phyloP scores from a whole-genome alignment of 1,140 invertebrate species.

The Brachionus asplanchnoidis region DNA sequence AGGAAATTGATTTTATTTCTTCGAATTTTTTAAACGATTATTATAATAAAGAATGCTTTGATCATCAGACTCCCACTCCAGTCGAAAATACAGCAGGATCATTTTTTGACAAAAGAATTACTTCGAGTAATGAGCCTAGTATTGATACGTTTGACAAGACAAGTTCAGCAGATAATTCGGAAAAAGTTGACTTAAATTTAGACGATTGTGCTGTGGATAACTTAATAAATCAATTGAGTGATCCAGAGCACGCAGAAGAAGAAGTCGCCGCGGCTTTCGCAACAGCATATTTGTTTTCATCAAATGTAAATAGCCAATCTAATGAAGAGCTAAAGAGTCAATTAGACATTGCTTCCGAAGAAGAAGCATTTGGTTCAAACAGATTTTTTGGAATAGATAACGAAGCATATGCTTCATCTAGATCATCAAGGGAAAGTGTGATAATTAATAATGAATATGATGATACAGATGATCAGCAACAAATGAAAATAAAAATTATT shows the following conservation, averaged over 20 bases:
- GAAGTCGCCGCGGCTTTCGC: slow-evolving; percentile 23
- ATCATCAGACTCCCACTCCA: slow-evolving; percentile 13
- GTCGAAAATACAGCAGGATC: not conserved
- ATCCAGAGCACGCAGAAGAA: not conserved
- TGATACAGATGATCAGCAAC: not conserved
- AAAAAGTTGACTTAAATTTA: not conserved
- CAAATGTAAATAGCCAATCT: slow-evolving; percentile 16
- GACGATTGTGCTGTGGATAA: not conserved
- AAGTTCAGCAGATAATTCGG: not conserved
- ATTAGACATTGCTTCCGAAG: not conserved
- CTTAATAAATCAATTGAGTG: not conserved
- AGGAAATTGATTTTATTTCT: not conserved
- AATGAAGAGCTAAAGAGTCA: not conserved
- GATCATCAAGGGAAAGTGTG: not conserved
- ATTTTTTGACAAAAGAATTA: slow-evolving; percentile 30
- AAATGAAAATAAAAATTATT: slow-evolving; percentile 24
- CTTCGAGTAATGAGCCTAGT: slow-evolving; percentile 30
- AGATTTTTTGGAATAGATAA: not conserved
- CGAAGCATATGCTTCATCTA: not conserved
- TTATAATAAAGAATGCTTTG: not conserved
- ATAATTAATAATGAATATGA: not conserved
- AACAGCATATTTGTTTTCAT: slow-evolving; percentile 20
- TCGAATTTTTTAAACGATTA: not conserved
- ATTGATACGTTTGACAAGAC: not conserved
- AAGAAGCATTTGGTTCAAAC: not conserved